Base-by-base conservation (phyloP, 35 echinoderm and acorn worm genomes). In the Nesometra sesokonis region DNA sequence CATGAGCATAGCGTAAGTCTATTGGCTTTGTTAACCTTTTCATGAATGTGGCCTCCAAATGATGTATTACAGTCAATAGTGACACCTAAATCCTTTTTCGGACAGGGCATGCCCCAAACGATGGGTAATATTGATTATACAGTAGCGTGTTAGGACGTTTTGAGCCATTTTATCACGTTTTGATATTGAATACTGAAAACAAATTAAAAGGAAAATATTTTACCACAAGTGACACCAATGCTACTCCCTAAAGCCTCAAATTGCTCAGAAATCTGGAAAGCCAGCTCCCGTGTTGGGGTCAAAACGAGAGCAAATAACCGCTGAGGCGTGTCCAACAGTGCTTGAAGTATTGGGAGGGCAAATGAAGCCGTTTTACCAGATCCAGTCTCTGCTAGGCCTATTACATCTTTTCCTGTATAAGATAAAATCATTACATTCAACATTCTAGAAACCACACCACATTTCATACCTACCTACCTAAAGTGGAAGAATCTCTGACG, bases 241-340 rank as follows among this genome's bases (percentile, higher is more conserved):
- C 35, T 90, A 7, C 87, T 90, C 0, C 93, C 96, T 0, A 94
- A 67, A 2, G 92, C 92, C 47, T 99, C 93, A 91, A 94, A 92
- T 88, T 94, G 96, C 81, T 99, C 96, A 11, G 96, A 92, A 35
- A 99, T 99, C 87, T 99, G 96, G 85, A 90, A 99, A 32, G 96
- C 96, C 30, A 99, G 40, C 79, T 99, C 96, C 78, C 96, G 88
- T 0, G 96, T 99, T 84, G 96, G 96, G 46, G 96, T 99, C 0
- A 99, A 34, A 17, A 99, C 84, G 0, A 99, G 82, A 17, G 92
- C 96, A 99, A 99, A 99, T 80, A 99, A 83, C 33, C 93, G 87
- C 76, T 99, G 96, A 27, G 96, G 96, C 30, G 88, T 89, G 0
- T 99, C 96, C 43, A 99, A 83, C 32, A 99, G 80, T 32, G 92